phyloP scores from a whole-genome alignment of 2,888 invertebrate species.

The Serrognathus titanus region DNA sequence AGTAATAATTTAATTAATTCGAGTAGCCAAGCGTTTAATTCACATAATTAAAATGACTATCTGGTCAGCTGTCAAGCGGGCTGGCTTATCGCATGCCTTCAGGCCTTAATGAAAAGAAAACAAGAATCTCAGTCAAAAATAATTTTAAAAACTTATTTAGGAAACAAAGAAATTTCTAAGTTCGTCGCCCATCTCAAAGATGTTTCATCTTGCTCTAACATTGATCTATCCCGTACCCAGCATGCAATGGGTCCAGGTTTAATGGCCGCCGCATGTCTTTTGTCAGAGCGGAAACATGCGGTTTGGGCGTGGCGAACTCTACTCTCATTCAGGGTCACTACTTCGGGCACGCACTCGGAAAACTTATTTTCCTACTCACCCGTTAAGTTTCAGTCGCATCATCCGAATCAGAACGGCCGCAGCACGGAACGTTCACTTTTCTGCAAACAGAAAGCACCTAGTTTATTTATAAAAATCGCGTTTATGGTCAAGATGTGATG shows the following conservation, averaged over 20 bases:
- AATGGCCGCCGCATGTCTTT: constrained; percentile 35
- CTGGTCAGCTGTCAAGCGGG: no score
- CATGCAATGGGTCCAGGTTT: constrained; percentile 23
- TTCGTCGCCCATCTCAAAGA: constrained; percentile 15
- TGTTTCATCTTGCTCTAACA: constrained; percentile 3
- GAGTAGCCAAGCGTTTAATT: no score
- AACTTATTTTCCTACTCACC: constrained; percentile 6
- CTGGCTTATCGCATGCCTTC: no score
- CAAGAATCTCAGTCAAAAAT: no score
- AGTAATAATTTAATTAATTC: no score
- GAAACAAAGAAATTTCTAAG: constrained; percentile 12
- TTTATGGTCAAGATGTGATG: neutral
- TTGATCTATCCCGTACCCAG: constrained; percentile 16
- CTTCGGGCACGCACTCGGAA: constrained; percentile 3
- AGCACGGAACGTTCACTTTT: neutral
- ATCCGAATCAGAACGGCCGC: constrained; percentile 1
- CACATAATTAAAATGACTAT: no score
- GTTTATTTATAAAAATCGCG: neutral
- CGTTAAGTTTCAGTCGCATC: neutral
- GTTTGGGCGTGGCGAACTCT: constrained; percentile 41
- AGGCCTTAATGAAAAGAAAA: no score
- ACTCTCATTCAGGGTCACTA: constrained; percentile 28
- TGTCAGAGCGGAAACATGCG: constrained; percentile 39
- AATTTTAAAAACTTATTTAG: constrained; percentile 5
- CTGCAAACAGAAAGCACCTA: neutral